phyloP scores from a whole-genome alignment of 2,888 invertebrate genomes.

The Drosophila koepferae region DNA sequence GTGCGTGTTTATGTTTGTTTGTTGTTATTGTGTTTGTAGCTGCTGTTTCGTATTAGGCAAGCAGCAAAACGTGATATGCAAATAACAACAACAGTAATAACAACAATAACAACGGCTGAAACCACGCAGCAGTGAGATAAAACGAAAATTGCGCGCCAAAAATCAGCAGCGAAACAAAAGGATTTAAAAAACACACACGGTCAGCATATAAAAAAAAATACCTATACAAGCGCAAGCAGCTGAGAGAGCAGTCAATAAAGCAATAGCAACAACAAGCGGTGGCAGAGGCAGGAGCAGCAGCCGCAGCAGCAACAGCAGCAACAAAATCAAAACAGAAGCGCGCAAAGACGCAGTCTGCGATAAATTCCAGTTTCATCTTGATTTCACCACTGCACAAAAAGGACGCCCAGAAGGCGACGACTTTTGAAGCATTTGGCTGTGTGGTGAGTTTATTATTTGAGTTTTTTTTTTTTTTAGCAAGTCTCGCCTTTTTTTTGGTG shows the following conservation, averaged over 20 bases:
- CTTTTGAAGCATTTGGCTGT: constrained; percentile 55
- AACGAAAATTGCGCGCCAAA: constrained; percentile 75
- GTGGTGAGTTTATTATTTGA: constrained; percentile 62
- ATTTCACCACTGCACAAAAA: constrained; percentile 46
- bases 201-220: constrained; percentile 23
- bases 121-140: constrained; percentile 34
- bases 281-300: constrained; percentile 16
- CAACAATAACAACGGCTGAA: constrained; percentile 30
- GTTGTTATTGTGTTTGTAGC: constrained; percentile 64
- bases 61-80: constrained; percentile 77
- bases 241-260: constrained; percentile 42
- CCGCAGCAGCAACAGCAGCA: constrained; percentile 22
- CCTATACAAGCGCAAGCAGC: constrained; percentile 58
- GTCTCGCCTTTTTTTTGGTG: constrained; percentile 15
- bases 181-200: constrained; percentile 62
- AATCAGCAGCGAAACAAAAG: constrained; percentile 64
- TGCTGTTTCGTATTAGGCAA: constrained; percentile 66
- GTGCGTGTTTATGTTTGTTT: constrained; percentile 35
- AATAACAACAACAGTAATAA: constrained; percentile 50
- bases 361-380: constrained; percentile 69
- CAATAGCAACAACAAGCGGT: constrained; percentile 20
- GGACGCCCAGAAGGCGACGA: constrained; percentile 60
- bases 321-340: constrained; percentile 68
- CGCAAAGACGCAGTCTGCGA: constrained; percentile 35
- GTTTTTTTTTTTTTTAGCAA: constrained; percentile 23